A percentile compares a stretch with the other conserved stretches of the same genome.
phyloP scores from a whole-genome alignment of 2,888 invertebrate species.

The Melangyna quadrimaculata region DNA sequence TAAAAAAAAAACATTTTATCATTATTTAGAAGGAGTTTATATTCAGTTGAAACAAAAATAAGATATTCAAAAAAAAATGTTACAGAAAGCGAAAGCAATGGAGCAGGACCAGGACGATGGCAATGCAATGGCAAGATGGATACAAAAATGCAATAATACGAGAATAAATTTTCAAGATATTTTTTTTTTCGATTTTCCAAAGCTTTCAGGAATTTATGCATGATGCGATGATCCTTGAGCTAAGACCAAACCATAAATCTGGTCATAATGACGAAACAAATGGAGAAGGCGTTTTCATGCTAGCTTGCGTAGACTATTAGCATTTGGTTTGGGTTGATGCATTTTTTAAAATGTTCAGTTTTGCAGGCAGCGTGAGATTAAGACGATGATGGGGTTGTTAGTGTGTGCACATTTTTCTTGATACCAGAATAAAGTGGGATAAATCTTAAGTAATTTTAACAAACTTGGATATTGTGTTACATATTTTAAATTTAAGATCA shows the following conservation, averaged over 20 bases:
- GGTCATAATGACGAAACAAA: conserved; percentile 44
- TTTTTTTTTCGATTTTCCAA: not conserved
- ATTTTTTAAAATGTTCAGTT: not conserved
- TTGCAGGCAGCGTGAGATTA: conserved; percentile 11
- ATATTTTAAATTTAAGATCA: not conserved
- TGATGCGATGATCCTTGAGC: conserved; percentile 40
- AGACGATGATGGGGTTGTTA: not conserved
- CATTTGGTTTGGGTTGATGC: conserved; percentile 24
- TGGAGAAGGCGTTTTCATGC: conserved; percentile 25
- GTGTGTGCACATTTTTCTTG: not conserved
- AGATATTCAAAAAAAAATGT: not conserved
- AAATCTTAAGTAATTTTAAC: not conserved
- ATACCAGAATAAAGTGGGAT: conserved; percentile 13
- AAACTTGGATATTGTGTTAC: not conserved
- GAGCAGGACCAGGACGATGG: conserved; percentile 2
- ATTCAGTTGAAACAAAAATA: not conserved
- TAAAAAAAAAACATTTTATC: conserved; percentile 58
- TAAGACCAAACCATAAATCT: conserved; percentile 51
- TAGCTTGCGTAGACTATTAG: not conserved
- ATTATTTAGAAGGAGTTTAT: conserved; percentile 41
- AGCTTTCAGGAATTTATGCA: conserved; percentile 29
- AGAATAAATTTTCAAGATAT: conserved; percentile 43
- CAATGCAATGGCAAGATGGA: not conserved
- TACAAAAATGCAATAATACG: conserved; percentile 39
- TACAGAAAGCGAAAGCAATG: conserved; percentile 13